These are phyloP conservation scores for Cathartes aura DNA, from an alignment of 2,113 vertebrate species.

Conservation along the genomic window DNA sequence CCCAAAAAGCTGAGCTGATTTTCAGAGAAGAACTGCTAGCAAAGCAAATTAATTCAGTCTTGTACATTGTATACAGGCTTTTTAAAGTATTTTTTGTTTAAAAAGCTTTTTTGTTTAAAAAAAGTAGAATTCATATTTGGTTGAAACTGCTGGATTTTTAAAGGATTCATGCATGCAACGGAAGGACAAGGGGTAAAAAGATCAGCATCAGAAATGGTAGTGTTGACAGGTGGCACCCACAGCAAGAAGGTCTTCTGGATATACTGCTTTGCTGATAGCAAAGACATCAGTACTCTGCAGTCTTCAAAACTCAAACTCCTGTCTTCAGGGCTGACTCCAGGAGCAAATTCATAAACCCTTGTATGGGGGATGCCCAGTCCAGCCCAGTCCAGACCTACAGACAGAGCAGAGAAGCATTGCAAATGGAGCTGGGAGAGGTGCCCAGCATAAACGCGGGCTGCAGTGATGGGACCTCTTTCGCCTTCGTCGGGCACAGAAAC, in stretches of 20 bases:
- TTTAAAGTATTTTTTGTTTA: neutral
- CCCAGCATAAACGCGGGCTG: fast-evolving
- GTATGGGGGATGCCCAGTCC: neutral
- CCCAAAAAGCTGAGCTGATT: neutral
- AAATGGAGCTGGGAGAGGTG: neutral
- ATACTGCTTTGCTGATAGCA: neutral
- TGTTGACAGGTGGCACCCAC: neutral
- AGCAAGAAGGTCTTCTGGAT: neutral
- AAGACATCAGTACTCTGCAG: neutral
- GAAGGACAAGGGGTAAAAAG: neutral
- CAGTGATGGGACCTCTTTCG: neutral
- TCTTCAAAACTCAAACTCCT: neutral
- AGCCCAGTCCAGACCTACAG: neutral
- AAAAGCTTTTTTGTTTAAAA: neutral
- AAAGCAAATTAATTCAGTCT: neutral
- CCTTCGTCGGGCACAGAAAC: neutral
- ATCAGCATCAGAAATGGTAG: neutral
- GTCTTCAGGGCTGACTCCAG: neutral
- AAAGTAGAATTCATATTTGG: neutral
- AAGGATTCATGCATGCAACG: neutral
- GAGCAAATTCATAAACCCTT: neutral
- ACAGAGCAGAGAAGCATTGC: neutral
- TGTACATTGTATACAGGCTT: neutral
- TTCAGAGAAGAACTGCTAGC: neutral
- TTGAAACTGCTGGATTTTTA: neutral